phyloP scores from a whole-genome alignment of 37 sponge, comb jelly and placozoan species.

The Diacarnus erythraeanus region DNA sequence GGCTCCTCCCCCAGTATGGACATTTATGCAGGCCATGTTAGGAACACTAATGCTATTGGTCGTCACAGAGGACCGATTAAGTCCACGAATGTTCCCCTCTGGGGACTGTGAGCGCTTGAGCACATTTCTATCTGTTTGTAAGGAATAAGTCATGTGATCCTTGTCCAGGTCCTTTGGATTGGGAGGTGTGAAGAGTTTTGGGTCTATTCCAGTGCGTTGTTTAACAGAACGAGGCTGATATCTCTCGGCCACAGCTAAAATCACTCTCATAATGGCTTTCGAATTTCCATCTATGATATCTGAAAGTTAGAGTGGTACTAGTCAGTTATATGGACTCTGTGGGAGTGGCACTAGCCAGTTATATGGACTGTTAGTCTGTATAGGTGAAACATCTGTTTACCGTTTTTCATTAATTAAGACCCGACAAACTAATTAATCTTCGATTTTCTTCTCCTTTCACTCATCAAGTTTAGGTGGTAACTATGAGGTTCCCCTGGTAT shows the following conservation, averaged over 20 bases:
- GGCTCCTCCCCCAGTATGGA: not conserved
- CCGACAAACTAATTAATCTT: too few relatives aligned
- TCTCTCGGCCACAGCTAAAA: constrained; percentile 76
- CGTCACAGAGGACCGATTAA: not conserved
- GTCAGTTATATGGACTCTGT: too few relatives aligned
- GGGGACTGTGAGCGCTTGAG: not conserved
- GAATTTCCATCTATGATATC: constrained; percentile 64
- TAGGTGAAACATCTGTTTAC: too few relatives aligned
- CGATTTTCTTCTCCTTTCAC: too few relatives aligned
- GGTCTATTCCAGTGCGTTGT: constrained; percentile 1
- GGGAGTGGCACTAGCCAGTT: too few relatives aligned
- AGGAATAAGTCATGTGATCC: constrained; percentile 1
- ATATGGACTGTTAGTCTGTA: too few relatives aligned
- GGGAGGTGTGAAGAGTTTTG: not conserved
- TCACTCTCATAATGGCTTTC: constrained; percentile 63
- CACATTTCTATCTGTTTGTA: not conserved
- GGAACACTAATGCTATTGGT: constrained; percentile 19
- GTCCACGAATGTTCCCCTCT: not conserved
- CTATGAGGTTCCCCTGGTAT: too few relatives aligned
- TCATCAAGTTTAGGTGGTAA: too few relatives aligned
- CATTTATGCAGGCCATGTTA: not conserved
- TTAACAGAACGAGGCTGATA: constrained; percentile 68
- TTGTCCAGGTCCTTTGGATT: not conserved
- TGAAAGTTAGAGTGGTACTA: constrained; percentile 21
- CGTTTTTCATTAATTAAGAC: too few relatives aligned